These are phyloP conservation scores for Cyanoliseus patagonus DNA, from an alignment of 2,113 vertebrate species.

Conservation along the genomic window DNA sequence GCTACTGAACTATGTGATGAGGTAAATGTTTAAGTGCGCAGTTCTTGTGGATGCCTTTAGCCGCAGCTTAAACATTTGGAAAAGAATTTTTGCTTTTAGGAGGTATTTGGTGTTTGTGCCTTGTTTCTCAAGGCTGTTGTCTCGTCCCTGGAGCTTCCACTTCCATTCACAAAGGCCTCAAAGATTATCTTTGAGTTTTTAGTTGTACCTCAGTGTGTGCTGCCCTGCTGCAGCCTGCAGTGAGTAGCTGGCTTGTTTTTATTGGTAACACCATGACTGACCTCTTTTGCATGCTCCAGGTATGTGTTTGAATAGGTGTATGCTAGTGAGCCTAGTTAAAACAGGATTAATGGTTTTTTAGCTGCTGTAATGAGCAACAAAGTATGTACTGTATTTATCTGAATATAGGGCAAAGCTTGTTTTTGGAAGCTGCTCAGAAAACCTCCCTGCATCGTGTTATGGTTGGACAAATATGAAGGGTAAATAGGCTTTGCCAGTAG, in stretches of 20 bases:
- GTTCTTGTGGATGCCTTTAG: neutral
- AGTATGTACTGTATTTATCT: neutral
- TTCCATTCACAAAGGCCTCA: neutral
- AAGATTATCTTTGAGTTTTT: too few relatives aligned
- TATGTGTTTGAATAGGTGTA: neutral
- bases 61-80: neutral
- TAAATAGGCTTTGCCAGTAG: conserved; percentile 1
- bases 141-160: fast-evolving
- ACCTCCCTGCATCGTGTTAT: neutral
- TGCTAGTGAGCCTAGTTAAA: neutral
- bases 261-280: neutral
- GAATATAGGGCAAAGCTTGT: neutral
- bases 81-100: neutral
- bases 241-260: neutral
- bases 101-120: neutral
- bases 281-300: neutral
- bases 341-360: neutral
- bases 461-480: neutral
- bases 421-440: neutral
- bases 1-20: neutral
- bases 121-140: neutral
- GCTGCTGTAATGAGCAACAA: neutral
- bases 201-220: neutral
- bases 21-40: neutral
- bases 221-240: neutral